Base-by-base conservation (phyloP, 2,797 vertebrate species). In the Enteromius paludinosus region DNA sequence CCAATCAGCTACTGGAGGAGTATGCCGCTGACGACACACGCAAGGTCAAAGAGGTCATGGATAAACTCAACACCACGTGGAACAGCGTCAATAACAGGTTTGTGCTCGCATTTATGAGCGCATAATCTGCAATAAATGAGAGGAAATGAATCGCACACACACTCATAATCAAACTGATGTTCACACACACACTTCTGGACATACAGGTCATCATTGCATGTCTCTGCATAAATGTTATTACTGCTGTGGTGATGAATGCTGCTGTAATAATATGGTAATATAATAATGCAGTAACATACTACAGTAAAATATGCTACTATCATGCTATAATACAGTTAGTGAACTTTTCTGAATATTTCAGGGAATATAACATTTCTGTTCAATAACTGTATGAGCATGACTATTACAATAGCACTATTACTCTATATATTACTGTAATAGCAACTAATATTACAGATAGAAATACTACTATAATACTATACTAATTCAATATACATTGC, bases 11-110 rank as follows among this genome's bases (percentile, higher is more conserved):
- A 11, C 91, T 99, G 84, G 94, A 91, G 69, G 96, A 98, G 23
- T 98, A 99, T 85, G 90, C 94, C 25, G 84, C 88, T 0, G 97
- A 99, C 70, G 98, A 99, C 90, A 98, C 97, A 0, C 94, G 98
- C 86, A 95, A 93, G 74, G 95, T 99, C 89, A 97, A 98, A 86
- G 97, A 99, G 90, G 95, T 95, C 85, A 94, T 94, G 0, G 97
- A 98, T 56, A 94, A 95, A 82, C 92, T 96, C 88, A 96, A 94
- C 78, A 91, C 91, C 0, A 94, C 92, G 4, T 99, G 98, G 98
- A 90, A 96, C 90, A 94, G 92, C 88, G 91, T 99, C 84, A 97
- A 95, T 88, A 96, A 96, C 88, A 96, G 97, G 98, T 99, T 11
- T 28, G 65, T 7, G 23, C 69, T 65, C 1, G 12, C 43, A 12